These are phyloP conservation scores for Hybognathus amarus DNA, from an alignment of 2,797 vertebrate genomes.

Conservation along the genomic window DNA sequence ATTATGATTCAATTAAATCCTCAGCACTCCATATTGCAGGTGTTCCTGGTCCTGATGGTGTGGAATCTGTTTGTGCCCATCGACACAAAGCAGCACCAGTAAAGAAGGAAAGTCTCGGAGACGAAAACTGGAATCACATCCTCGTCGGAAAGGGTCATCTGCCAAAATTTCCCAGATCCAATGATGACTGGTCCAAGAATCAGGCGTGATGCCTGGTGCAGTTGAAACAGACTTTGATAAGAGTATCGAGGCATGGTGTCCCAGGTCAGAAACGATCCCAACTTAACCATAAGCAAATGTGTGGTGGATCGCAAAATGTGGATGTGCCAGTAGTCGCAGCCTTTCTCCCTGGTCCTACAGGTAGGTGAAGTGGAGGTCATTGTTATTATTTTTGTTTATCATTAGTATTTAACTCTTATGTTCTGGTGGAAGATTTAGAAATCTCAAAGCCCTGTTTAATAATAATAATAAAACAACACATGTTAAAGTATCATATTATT, in stretches of 20 bases:
- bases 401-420: neutral
- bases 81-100: slow-evolving; percentile 24
- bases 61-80: slow-evolving; percentile 42
- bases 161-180: slow-evolving; percentile 69
- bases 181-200: slow-evolving; percentile 68
- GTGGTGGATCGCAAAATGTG: slow-evolving; percentile 83
- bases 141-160: slow-evolving; percentile 57
- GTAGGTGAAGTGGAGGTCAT: slow-evolving; percentile 64
- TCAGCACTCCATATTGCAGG: slow-evolving; percentile 31
- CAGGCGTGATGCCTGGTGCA: slow-evolving; percentile 63
- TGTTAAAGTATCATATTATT: neutral
- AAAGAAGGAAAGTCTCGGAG: slow-evolving; percentile 58
- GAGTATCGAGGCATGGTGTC: slow-evolving; percentile 82
- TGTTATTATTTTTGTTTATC: slow-evolving; percentile 1
- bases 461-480: neutral
- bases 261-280: slow-evolving; percentile 80
- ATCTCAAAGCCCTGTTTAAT: neutral
- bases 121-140: slow-evolving; percentile 57
- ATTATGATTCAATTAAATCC: neutral
- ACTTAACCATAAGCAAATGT: slow-evolving; percentile 76
- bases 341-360: slow-evolving; percentile 88
- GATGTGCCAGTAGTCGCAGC: slow-evolving; percentile 84
- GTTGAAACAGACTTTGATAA: slow-evolving; percentile 80
- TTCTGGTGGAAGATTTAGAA: neutral
- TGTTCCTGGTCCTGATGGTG: slow-evolving; percentile 57